Base-by-base conservation (phyloP, 2,113 vertebrate genomes). In the Scomber colias region DNA sequence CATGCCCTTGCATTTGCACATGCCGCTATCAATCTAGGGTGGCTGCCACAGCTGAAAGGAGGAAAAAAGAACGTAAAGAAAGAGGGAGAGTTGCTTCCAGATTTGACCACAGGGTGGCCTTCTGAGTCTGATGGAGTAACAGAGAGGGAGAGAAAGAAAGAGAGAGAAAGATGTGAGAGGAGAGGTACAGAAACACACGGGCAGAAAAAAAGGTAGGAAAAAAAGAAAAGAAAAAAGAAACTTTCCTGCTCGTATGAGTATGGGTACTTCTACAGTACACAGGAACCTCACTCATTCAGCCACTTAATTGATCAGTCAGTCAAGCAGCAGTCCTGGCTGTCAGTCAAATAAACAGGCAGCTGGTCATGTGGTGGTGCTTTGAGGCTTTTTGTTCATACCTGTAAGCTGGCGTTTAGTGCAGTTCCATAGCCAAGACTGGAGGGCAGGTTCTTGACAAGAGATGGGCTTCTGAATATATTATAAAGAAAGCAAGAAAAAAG, bases 361-460 rank as follows among this genome's bases (percentile, higher is more conserved):
- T 8, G 24, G 46, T 72, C 68, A 84, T 59, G 75, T 55, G 48
- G 55, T 13, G 46, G 15, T 44, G 77, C 54, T 73, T 31, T 12
- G 5, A 27, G 3, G 24, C 24, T 30, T 65, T 46, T 2, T 57
- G 60, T 77, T 82, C 65, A 0, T 97, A 99, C 98, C 97, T 99
- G 98, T 95, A 99, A 96, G 93, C 98, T 99, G 91, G 98, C 98
- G 79, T 99, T 99, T 87, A 99, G 97, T 92, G 98, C 97, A 87
- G 96, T 97, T 95, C 98, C 98, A 65, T 99, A 99, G 82, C 98
- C 98, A 81, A 99, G 97, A 94, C 98, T 99, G 90, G 96, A 97
- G 63, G 97, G 98, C 92, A 99, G 96, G 89, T 99, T 99, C 96
- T 99, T 99, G 90, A 99, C 97, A 94, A 99, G 96, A 69, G 98